phyloP scores from a whole-genome alignment of 2,113 vertebrate genomes.

The Numida meleagris region DNA sequence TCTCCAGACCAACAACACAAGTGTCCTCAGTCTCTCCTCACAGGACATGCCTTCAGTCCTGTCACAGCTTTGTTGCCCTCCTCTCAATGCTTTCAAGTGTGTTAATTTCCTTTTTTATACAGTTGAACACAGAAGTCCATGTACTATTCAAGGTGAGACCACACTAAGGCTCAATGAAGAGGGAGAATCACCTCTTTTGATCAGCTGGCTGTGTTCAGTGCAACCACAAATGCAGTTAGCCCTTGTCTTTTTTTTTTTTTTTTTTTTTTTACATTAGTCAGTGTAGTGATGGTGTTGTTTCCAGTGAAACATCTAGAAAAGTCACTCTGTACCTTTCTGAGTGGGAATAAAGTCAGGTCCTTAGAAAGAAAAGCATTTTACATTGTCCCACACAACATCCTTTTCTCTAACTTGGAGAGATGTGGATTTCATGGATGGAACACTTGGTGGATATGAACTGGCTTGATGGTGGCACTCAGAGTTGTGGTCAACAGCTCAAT shows the following conservation, averaged over 20 bases:
- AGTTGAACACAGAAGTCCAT: not conserved
- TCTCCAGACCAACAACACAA: not conserved
- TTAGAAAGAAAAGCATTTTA: not conserved
- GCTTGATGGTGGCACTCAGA: not conserved
- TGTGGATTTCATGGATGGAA: not conserved
- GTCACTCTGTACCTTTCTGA: not conserved
- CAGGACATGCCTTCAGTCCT: not conserved
- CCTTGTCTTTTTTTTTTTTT: not conserved
- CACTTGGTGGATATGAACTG: not conserved
- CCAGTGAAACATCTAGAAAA: not conserved
- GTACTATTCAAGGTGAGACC: not conserved
- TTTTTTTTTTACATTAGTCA: not conserved
- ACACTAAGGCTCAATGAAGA: not conserved
- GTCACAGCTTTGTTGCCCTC: not conserved
- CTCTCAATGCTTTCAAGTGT: not conserved
- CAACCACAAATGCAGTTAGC: not conserved
- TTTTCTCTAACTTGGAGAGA: not conserved
- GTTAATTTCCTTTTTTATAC: not conserved
- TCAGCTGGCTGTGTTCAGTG: not conserved
- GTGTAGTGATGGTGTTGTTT: not conserved
- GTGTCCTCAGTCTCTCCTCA: not conserved
- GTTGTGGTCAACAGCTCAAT: not conserved
- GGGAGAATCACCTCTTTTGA: not conserved
- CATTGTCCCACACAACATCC: not conserved
- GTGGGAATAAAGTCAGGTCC: not conserved